Evolutionary conservation across 2,113 vertebrate species (phyloP).

Genomic region (Embiotoca jacksoni): DNA sequence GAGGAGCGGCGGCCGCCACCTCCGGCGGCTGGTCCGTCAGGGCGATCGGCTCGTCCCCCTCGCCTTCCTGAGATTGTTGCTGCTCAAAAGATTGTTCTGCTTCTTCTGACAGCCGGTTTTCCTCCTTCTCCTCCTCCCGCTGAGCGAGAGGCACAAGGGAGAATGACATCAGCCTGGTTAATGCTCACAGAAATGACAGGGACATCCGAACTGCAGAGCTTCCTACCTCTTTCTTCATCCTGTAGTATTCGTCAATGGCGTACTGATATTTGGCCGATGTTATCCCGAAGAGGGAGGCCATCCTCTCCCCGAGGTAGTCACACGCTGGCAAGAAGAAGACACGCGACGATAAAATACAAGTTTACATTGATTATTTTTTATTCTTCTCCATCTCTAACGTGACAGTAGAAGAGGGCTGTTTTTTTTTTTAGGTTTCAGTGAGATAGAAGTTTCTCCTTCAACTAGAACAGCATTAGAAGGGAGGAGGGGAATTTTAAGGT

Average conservation of each 20-base stretch:
- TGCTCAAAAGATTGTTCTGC: constrained; percentile 88
- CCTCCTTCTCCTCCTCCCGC: constrained; percentile 92
- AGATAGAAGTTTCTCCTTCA: no score
- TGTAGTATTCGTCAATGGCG: constrained; percentile 97
- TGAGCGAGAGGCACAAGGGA: constrained; percentile 53
- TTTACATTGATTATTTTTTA: background rate
- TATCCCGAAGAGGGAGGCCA: constrained; percentile 95
- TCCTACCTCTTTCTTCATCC: constrained; percentile 94
- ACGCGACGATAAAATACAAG: background rate
- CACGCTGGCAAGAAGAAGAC: constrained; percentile 85
- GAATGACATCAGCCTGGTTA: background rate
- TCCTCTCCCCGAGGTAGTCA: constrained; percentile 96
- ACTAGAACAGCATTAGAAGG: no score
- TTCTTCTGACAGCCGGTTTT: constrained; percentile 91
- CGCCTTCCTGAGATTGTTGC: constrained; percentile 76
- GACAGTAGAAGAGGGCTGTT: no score
- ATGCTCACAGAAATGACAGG: background rate
- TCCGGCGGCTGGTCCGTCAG: constrained; percentile 71
- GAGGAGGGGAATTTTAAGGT: no score
- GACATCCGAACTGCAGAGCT: background rate
- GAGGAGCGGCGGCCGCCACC: constrained; percentile 78
- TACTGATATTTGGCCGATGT: constrained; percentile 98
- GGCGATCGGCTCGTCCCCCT: constrained; percentile 63
- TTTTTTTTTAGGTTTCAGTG: no score
- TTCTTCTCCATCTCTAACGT: background rate